Percentiles rank a stretch among this genome's conserved stretches.
These are phyloP conservation scores for Entelurus aequoreus DNA, from an alignment of 2,113 vertebrate species.

Conservation along the genomic window DNA sequence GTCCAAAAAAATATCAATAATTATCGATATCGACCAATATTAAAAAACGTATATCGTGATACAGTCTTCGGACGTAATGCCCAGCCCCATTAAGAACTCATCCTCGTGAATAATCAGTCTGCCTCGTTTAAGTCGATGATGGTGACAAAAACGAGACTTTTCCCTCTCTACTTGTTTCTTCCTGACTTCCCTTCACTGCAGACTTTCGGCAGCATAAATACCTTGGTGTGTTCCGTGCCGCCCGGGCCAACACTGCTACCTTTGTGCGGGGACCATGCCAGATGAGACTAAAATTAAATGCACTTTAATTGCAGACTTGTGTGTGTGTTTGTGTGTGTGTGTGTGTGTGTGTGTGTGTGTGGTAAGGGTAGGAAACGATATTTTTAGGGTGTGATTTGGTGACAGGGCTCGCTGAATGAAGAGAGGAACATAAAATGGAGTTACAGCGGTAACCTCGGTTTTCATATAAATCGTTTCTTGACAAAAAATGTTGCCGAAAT, in stretches of 20 bases:
- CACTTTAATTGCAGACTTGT: slow-evolving; percentile 46
- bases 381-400: slow-evolving; percentile 31
- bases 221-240: slow-evolving; percentile 38
- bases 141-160: slow-evolving; percentile 1
- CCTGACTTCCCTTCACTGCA: slow-evolving; percentile 9
- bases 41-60: too few species aligned
- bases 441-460: too few species aligned
- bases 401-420: background rate
- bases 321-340: background rate
- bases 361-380: slow-evolving; percentile 36
- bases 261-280: slow-evolving; percentile 50
- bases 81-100: too few species aligned
- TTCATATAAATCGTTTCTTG: too few species aligned
- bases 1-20: too few species aligned
- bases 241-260: slow-evolving; percentile 53
- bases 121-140: background rate
- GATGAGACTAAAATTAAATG: slow-evolving; percentile 63
- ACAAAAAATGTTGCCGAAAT: too few species aligned
- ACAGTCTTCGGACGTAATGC: too few species aligned
- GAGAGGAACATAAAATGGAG: background rate
- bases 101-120: too few species aligned
- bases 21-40: too few species aligned
- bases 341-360: slow-evolving; percentile 14
- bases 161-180: slow-evolving; percentile 15
- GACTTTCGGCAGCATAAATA: slow-evolving; percentile 41